Evolutionary conservation across 2,888 invertebrate species (phyloP), one percentile per base, ranked within the genome.

Genomic region (Cyrtodaria siliqua): DNA sequence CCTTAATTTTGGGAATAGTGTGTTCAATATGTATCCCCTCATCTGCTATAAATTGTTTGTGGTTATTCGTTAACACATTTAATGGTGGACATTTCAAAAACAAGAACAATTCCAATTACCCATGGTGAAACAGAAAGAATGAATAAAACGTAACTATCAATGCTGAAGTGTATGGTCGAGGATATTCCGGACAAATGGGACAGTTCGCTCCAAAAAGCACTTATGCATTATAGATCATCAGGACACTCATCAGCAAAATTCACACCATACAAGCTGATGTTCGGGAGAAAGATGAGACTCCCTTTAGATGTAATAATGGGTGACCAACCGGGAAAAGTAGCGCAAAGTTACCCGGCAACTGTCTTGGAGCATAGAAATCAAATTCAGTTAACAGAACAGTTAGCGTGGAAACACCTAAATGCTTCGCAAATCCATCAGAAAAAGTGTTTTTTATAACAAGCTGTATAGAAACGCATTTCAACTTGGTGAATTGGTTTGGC

Each of bases 91-190:
- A 23, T 42, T 4, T 4, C 42, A 29, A 57, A 57, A 57, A 57
- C 57, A 14, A 57, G 57, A 38, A 57, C 57, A 9, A 40, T 40
- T n/a, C 57, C 57, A n/a, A 38, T 18, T 42, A 29, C 57, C 9
- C 33, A 57, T 57, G 57, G 57, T 2, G 57, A 57, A 24, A 57
- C 57, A 16, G 57, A 57, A 20, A 12, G 57, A 20, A 38, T 57
- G 57, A 57, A 57, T n/a, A 57, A 23, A 57, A 57, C 40, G 6
- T n/a, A 38, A 16, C 20, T 57, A 8, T 33, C 8, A 2, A 33
- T 57, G 57, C 16, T 57, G 12, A 57, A 57, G 23, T 18, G 23
- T 18, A 57, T 57, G 57, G 57, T 57, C 8, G 40, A 40, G 14
- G 57, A 42, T 2, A n/a, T 38, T 20, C 38, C 40, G 9, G 33